Percentiles rank a stretch among this genome's conserved stretches.
Conservation (phyloP, 2,797 vertebrate genomes). For the Adrianichthys oophorus region DNA sequence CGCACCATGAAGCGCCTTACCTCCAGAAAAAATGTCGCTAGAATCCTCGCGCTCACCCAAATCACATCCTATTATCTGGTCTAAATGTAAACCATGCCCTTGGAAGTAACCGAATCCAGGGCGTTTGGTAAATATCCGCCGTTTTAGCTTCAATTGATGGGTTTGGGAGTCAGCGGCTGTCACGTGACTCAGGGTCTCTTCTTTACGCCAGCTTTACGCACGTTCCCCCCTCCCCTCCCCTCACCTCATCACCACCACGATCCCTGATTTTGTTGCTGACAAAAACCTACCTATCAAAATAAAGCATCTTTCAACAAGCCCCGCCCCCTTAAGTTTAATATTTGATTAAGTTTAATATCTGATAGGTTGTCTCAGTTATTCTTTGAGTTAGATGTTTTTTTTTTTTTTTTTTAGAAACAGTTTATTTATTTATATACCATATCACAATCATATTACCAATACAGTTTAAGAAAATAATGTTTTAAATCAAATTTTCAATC, state of each 20-base stretch:
- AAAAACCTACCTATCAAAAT: slow-evolving; percentile 52
- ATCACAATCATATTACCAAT: too few relatives aligned
- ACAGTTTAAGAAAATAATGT: too few relatives aligned
- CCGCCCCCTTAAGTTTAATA: slow-evolving; percentile 10
- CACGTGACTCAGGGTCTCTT: slow-evolving; percentile 66
- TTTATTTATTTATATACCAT: too few relatives aligned
- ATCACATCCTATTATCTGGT: slow-evolving; percentile 53
- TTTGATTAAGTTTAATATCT: too few relatives aligned
- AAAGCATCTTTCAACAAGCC: slow-evolving; percentile 8
- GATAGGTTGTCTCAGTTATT: slow-evolving; percentile 24
- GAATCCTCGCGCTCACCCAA: slow-evolving; percentile 36
- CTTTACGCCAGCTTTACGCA: slow-evolving; percentile 47
- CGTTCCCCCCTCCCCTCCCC: slow-evolving; percentile 8
- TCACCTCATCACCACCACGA: slow-evolving; percentile 2
- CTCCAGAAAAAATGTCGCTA: slow-evolving; percentile 50
- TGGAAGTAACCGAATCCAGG: slow-evolving; percentile 5
- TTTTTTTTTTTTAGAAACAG: too few relatives aligned
- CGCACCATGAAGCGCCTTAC: slow-evolving; percentile 40
- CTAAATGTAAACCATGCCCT: slow-evolving; percentile 4
- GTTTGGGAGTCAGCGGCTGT: slow-evolving; percentile 56
- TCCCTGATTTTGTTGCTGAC: slow-evolving; percentile 52
- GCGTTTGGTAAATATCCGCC: slow-evolving; percentile 22
- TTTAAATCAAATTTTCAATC: too few relatives aligned
- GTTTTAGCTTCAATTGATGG: slow-evolving; percentile 46
- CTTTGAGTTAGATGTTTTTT: too few relatives aligned